phyloP scores from a whole-genome alignment of 2,113 vertebrate genomes.

The Sinosuthora webbiana region DNA sequence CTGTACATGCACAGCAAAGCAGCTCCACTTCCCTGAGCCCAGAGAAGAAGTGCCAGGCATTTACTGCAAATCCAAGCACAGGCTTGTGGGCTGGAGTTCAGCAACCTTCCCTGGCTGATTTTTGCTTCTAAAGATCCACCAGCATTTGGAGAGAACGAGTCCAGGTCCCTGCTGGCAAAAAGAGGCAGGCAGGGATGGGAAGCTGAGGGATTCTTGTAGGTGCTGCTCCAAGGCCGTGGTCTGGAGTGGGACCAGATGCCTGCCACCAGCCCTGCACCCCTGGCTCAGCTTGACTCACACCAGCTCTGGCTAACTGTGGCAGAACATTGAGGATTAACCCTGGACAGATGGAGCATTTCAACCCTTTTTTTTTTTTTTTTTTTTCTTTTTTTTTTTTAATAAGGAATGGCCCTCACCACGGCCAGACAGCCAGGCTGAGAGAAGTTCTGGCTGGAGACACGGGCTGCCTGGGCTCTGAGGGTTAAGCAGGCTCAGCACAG shows the following conservation, averaged over 20 bases:
- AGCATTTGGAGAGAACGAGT: background rate
- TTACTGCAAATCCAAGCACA: background rate
- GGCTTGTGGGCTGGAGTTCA: background rate
- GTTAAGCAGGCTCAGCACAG: constrained; percentile 18
- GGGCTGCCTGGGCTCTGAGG: background rate
- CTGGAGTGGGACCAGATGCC: background rate
- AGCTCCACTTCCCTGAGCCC: background rate
- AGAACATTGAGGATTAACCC: background rate
- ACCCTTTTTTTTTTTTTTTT: background rate
- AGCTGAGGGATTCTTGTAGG: background rate
- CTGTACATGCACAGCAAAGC: background rate
- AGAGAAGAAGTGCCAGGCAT: background rate
- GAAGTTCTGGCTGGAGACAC: background rate
- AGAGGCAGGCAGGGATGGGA: background rate
- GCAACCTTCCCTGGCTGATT: background rate
- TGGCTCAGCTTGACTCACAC: background rate
- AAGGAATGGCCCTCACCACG: background rate
- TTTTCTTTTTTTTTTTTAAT: background rate
- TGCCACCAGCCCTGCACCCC: background rate
- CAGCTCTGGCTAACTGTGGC: background rate
- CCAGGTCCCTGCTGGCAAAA: background rate
- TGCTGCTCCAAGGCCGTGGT: background rate
- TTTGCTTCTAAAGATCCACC: background rate
- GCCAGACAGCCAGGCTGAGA: background rate
- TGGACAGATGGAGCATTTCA: background rate